phyloP scores from a whole-genome alignment of 2,888 invertebrate species.

The Stomorhina lunata region DNA sequence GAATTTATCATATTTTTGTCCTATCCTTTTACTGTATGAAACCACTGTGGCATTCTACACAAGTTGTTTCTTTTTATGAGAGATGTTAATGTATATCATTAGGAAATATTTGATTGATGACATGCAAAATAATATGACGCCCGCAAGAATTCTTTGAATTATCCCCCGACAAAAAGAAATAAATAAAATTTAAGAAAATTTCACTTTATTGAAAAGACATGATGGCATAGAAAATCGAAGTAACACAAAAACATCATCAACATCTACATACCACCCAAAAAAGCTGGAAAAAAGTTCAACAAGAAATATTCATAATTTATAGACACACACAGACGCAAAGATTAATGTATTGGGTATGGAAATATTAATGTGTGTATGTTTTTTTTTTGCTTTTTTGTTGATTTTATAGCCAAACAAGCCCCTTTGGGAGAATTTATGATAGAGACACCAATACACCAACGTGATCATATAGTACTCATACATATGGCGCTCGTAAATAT shows the following conservation, averaged over 20 bases:
- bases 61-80: slow-evolving; percentile 35
- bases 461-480: slow-evolving; percentile 28
- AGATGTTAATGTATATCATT: slow-evolving; percentile 61
- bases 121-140: slow-evolving; percentile 53
- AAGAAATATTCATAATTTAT: slow-evolving; percentile 28
- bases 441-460: slow-evolving; percentile 16
- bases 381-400: neutral
- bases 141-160: slow-evolving; percentile 33
- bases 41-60: too few relatives aligned
- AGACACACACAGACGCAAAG: neutral
- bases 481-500: too few relatives aligned
- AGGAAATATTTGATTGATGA: slow-evolving; percentile 68
- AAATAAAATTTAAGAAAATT: slow-evolving; percentile 14
- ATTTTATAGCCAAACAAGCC: neutral
- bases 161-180: neutral
- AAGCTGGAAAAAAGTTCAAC: slow-evolving; percentile 1
- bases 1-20: too few relatives aligned
- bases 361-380: neutral
- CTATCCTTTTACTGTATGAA: slow-evolving; percentile 2
- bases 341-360: neutral
- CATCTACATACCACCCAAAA: neutral
- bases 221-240: neutral
- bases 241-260: neutral
- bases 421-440: slow-evolving; percentile 31
- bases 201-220: slow-evolving; percentile 41